Evolutionary conservation across 2,797 vertebrate genomes (phyloP).

Genomic region (Enteromius afrohamiltoni): DNA sequence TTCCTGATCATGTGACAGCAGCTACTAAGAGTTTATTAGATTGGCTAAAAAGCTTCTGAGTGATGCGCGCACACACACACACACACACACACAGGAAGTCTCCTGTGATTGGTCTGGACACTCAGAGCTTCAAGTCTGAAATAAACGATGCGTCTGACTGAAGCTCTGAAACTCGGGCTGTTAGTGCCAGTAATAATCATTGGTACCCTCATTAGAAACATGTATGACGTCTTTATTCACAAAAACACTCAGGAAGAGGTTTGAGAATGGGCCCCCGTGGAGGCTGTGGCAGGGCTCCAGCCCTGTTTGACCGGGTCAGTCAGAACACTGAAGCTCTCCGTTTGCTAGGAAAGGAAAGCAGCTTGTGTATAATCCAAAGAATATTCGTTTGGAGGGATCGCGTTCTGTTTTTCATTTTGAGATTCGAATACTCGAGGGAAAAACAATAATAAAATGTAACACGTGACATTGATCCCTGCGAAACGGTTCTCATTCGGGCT

Average conservation of each 20-base stretch:
- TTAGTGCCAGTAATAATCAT: no score
- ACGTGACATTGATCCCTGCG: no score
- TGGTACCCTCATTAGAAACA: not conserved
- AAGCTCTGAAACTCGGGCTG: not conserved
- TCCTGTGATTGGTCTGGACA: not conserved
- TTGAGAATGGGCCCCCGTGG: not conserved
- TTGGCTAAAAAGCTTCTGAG: not conserved
- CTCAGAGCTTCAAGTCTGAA: not conserved
- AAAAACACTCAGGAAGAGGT: not conserved
- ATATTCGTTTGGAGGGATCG: no score
- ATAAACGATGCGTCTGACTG: not conserved
- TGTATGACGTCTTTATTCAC: not conserved
- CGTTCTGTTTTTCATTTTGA: no score
- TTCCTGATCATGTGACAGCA: not conserved
- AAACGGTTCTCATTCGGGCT: no score
- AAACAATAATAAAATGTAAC: no score
- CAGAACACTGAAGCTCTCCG: not conserved
- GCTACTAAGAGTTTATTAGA: not conserved
- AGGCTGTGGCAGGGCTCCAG: not conserved
- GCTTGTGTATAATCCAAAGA: no score
- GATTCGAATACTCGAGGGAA: no score
- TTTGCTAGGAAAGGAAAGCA: not conserved
- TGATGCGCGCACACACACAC: not conserved
- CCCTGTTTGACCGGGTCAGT: not conserved
- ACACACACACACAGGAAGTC: not conserved